Conservation (phyloP, 2,888 invertebrate genomes). For the Euclidia mi region DNA sequence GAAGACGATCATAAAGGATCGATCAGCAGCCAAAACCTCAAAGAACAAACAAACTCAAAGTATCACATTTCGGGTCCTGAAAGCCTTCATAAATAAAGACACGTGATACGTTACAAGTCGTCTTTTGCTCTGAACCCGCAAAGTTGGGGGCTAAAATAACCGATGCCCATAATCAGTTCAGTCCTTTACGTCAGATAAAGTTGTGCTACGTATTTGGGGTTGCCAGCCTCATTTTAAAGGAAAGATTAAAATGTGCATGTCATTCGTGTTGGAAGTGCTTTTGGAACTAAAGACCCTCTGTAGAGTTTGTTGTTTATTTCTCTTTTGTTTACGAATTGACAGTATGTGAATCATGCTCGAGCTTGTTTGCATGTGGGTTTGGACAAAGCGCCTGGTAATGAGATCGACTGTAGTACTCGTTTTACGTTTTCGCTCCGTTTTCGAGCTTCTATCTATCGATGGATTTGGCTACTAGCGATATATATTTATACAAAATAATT, state of each 20-base stretch:
- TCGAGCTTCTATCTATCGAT: too few species aligned
- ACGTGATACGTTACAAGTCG: conserved; percentile 33
- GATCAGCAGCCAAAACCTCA: conserved; percentile 24
- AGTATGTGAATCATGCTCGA: too few species aligned
- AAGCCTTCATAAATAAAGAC: conserved; percentile 40
- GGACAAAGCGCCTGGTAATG: too few species aligned
- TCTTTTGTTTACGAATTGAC: too few species aligned
- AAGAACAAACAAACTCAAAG: conserved; percentile 38
- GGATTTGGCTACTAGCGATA: too few species aligned
- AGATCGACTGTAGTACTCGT: too few species aligned
- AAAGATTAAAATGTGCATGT: not conserved
- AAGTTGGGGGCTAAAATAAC: conserved; percentile 41
- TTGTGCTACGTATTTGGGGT: conserved; percentile 20
- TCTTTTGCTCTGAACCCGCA: conserved; percentile 27
- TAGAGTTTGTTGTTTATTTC: too few species aligned
- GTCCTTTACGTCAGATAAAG: conserved; percentile 21
- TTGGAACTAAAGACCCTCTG: too few species aligned
- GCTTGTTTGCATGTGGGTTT: too few species aligned
- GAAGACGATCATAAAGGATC: conserved; percentile 24
- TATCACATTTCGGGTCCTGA: conserved; percentile 36
- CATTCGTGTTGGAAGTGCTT: not conserved
- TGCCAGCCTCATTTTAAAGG: conserved; percentile 10
- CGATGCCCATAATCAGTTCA: conserved; percentile 37
- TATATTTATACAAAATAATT: too few species aligned
- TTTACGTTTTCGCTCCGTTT: too few species aligned